Evolutionary conservation across 2,113 vertebrate genomes (phyloP).

Genomic region (Thalassarche chlororhynchos): DNA sequence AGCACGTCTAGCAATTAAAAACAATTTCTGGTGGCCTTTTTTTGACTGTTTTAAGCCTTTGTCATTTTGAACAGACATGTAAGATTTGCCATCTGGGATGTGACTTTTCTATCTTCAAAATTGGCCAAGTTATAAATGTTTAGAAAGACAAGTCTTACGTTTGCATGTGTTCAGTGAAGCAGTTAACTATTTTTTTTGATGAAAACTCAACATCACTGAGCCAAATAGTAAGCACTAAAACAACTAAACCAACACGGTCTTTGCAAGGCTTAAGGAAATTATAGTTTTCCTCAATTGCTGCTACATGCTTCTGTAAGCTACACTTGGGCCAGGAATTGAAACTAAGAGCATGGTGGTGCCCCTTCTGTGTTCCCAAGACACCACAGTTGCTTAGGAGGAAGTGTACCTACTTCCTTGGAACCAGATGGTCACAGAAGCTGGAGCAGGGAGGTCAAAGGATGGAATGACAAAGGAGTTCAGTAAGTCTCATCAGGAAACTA

Average conservation of each 20-base stretch:
- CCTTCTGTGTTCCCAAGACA: background rate
- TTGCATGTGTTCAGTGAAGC: constrained; percentile 1
- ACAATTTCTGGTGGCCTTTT: background rate
- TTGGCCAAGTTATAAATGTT: background rate
- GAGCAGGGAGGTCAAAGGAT: background rate
- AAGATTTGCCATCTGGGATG: constrained; percentile 4
- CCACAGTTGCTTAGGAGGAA: background rate
- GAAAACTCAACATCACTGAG: background rate
- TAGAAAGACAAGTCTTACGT: background rate
- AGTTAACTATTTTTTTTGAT: background rate
- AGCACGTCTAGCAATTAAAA: constrained; percentile 10
- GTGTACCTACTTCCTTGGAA: background rate
- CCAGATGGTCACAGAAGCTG: background rate
- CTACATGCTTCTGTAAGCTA: background rate
- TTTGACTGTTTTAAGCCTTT: background rate
- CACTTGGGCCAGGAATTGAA: background rate
- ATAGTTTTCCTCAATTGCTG: background rate
- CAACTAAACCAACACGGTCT: background rate
- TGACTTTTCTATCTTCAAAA: constrained; percentile 6
- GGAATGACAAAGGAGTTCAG: background rate
- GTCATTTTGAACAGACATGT: constrained; percentile 3
- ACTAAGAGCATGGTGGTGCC: background rate
- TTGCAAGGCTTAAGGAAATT: background rate
- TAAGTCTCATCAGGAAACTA: background rate
- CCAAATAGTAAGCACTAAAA: background rate